A percentile compares a stretch with the other conserved stretches of the same genome.
Evolutionary conservation across 2,888 invertebrate species (phyloP).

Genomic region (Clepsis dumicolana): DNA sequence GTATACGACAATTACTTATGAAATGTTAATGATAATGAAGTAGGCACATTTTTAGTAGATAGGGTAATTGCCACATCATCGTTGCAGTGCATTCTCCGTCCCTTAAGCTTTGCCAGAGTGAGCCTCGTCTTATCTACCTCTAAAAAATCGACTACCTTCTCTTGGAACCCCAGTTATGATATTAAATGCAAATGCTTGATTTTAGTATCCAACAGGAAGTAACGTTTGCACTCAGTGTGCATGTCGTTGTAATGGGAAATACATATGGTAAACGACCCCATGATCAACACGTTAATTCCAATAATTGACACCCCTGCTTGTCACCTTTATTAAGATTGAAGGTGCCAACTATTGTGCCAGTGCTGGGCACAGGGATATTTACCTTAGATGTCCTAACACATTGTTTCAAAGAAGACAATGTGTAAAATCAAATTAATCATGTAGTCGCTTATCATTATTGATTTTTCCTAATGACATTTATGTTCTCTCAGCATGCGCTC

Average conservation of each 20-base stretch:
- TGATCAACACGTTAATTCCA: no score
- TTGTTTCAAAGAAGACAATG: not conserved
- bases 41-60: not conserved
- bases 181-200: not conserved
- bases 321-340: no score
- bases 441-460: not conserved
- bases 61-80: not conserved
- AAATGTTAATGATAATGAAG: no score
- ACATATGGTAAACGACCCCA: no score
- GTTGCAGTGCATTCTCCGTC: no score
- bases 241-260: not conserved
- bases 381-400: not conserved
- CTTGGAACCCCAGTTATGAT: no score
- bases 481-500: constrained; percentile 2
- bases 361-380: no score
- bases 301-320: no score
- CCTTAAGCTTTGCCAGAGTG: no score
- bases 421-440: not conserved
- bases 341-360: no score
- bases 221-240: not conserved
- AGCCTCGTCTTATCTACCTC: no score
- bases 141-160: no score
- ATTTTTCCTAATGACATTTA: not conserved
- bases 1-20: not conserved
- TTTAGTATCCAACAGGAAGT: not conserved